These are phyloP conservation scores for Meriones psammophilus DNA, from an alignment of 2,797 vertebrate species.

Conservation along the genomic window DNA sequence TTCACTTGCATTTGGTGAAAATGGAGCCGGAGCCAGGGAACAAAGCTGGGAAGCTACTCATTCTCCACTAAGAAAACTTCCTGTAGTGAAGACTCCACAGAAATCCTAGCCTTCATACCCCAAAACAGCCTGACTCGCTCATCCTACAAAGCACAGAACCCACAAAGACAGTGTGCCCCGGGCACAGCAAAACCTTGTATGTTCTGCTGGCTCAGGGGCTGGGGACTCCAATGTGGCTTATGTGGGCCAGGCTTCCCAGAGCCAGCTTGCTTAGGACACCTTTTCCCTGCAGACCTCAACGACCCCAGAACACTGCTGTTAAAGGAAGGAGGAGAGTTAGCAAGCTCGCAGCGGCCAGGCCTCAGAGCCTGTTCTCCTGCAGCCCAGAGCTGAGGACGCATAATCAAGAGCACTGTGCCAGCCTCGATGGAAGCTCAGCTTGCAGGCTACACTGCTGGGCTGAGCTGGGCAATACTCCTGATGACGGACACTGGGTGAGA, in stretches of 20 bases:
- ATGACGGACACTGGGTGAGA: neutral
- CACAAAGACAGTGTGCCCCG: no score
- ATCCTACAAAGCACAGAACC: neutral
- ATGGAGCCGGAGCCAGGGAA: neutral
- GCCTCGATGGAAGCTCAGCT: neutral
- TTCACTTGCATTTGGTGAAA: neutral
- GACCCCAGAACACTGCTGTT: neutral
- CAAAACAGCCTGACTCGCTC: neutral
- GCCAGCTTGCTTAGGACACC: neutral
- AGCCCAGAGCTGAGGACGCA: neutral
- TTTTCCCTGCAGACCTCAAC: accelerated
- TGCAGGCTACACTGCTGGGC: neutral
- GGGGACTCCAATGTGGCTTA: neutral
- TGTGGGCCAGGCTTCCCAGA: neutral
- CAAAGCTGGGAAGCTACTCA: neutral
- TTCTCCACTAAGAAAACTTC: neutral
- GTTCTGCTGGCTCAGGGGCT: neutral
- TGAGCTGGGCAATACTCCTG: neutral
- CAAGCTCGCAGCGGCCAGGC: accelerated
- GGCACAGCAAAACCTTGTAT: neutral
- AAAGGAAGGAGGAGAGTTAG: accelerated
- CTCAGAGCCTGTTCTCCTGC: neutral
- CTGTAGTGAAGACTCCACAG: accelerated
- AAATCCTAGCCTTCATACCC: neutral
- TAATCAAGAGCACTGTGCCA: neutral